phyloP scores from a whole-genome alignment of 92 coral and sea anemone genomes.

The Epizoanthus illoricatus region DNA sequence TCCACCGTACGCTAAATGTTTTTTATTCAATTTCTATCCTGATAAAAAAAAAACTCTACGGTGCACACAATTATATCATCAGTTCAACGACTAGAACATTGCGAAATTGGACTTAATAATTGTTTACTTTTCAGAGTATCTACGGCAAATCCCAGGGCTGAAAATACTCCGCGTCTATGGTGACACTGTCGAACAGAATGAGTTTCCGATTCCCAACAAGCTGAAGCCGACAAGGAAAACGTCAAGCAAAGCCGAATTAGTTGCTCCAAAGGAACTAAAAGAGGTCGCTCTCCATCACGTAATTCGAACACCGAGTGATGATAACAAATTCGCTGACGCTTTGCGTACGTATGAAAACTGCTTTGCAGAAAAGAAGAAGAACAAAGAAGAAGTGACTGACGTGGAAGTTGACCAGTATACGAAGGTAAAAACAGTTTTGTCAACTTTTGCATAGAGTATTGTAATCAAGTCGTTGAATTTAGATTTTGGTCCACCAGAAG shows the following conservation, averaged over 20 bases:
- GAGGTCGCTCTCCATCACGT: constrained; percentile 58
- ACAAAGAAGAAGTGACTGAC: constrained; percentile 29
- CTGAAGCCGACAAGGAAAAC: constrained; percentile 48
- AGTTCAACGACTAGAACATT: too few species aligned
- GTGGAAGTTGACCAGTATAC: constrained; percentile 28
- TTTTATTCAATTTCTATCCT: too few species aligned
- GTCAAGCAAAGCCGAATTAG: constrained; percentile 41
- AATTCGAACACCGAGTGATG: constrained; percentile 42
- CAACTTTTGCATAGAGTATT: not conserved
- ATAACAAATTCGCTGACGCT: constrained; percentile 22
- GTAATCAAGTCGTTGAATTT: too few species aligned
- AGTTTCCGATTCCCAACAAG: constrained; percentile 67
- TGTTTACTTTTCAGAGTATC: constrained; percentile 37
- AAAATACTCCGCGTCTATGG: constrained; percentile 75
- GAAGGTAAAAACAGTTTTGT: constrained; percentile 34
- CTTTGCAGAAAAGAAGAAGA: constrained; percentile 6
- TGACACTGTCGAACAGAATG: constrained; percentile 51
- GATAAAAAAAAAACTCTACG: too few species aligned
- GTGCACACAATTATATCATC: too few species aligned
- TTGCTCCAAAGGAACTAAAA: constrained; percentile 41
- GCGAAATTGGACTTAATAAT: not conserved
- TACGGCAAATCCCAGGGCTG: constrained; percentile 47
- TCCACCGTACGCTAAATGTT: too few species aligned
- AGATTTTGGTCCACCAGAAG: too few species aligned
- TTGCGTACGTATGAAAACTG: constrained; percentile 24